Conservation (phyloP, 2,797 vertebrate genomes). For the Acanthiza pusilla region DNA sequence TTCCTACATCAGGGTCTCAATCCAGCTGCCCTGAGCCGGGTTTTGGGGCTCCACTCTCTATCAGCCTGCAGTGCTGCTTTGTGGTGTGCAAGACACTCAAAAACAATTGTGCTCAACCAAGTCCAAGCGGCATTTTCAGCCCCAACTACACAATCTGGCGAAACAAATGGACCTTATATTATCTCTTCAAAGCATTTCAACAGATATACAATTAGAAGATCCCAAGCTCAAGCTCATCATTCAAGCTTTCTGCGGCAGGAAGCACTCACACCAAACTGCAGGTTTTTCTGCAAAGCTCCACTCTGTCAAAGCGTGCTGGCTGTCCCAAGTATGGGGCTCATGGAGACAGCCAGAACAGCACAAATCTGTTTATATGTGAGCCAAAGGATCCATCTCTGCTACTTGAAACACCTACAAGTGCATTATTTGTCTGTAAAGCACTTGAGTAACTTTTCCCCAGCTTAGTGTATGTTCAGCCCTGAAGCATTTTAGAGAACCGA, state of each 20-base stretch:
- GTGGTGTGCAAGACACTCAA: not conserved
- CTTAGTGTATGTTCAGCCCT: not conserved
- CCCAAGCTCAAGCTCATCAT: not conserved
- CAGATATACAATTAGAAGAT: not conserved
- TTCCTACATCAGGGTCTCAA: not conserved
- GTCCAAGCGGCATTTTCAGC: not conserved
- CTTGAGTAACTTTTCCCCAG: not conserved
- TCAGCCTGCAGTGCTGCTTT: not conserved
- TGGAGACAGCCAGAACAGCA: not conserved
- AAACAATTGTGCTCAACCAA: rapidly evolving
- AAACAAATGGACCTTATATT: not conserved
- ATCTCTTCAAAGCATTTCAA: not conserved
- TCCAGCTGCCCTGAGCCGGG: not conserved
- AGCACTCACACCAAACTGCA: not conserved
- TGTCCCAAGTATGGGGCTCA: not conserved
- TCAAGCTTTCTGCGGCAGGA: not conserved
- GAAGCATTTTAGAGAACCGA: not conserved
- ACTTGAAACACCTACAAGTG: not conserved
- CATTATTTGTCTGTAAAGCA: not conserved
- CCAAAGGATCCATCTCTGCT: not conserved
- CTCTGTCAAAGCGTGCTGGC: not conserved
- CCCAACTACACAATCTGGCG: rapidly evolving
- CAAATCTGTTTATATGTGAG: not conserved
- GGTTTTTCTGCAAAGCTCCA: not conserved
- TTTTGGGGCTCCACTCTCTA: not conserved